These are phyloP conservation scores for Gopherus flavomarginatus DNA, from an alignment of 2,113 vertebrate genomes.

Conservation along the genomic window DNA sequence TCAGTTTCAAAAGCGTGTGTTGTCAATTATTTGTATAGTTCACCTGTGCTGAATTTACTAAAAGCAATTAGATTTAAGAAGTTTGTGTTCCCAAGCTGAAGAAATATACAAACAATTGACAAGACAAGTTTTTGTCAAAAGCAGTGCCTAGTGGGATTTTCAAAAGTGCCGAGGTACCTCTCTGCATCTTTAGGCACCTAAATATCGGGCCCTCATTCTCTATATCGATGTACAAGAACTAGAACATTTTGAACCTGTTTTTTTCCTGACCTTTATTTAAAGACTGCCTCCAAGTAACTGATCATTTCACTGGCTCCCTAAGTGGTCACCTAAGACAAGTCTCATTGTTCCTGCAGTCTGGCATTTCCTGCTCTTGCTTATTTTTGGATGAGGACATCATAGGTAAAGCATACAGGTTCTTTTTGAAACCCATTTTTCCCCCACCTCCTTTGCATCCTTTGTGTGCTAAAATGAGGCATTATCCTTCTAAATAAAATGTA, in stretches of 20 bases:
- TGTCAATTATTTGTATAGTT: background rate
- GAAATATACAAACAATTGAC: background rate
- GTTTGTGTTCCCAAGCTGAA: background rate
- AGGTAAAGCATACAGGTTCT: fast-evolving
- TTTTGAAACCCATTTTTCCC: background rate
- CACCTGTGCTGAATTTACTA: background rate
- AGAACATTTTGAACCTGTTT: background rate
- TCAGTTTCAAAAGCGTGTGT: background rate
- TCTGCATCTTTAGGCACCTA: background rate
- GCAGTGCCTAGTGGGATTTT: background rate
- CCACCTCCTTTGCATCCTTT: background rate
- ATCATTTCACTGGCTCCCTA: background rate
- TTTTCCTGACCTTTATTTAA: background rate
- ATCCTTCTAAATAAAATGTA: background rate
- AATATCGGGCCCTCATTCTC: background rate
- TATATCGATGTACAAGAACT: background rate
- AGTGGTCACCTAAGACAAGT: background rate
- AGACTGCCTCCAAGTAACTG: background rate
- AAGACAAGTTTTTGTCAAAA: background rate
- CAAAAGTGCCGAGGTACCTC: background rate
- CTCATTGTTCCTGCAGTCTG: background rate
- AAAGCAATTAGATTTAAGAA: background rate
- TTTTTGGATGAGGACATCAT: fast-evolving
- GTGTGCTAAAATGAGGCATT: background rate
- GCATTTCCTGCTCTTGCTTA: background rate